Evolutionary conservation across 1,140 invertebrate genomes (phyloP).

Genomic region (Listronotus oregonensis): DNA sequence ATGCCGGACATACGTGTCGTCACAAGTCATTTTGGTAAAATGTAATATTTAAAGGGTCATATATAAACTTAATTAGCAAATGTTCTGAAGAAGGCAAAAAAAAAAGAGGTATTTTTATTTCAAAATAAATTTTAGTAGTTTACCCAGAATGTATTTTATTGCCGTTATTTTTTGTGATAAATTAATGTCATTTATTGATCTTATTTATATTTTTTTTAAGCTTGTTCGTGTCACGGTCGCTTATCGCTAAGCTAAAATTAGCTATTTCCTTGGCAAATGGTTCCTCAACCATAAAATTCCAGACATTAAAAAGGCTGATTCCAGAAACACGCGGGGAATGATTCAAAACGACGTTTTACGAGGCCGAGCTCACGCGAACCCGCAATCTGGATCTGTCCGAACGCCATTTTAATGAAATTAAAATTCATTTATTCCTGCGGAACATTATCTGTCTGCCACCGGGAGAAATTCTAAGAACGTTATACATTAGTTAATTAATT

Average conservation of each 20-base stretch:
- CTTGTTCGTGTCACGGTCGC: not conserved
- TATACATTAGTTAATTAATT: constrained; percentile 50
- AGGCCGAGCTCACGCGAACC: constrained; percentile 45
- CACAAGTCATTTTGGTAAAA: too few species aligned
- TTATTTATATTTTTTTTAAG: too few species aligned
- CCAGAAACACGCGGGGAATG: constrained; percentile 28
- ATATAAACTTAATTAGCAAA: too few species aligned
- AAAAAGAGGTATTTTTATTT: too few species aligned
- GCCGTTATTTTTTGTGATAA: too few species aligned
- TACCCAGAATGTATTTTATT: too few species aligned
- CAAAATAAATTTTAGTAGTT: too few species aligned
- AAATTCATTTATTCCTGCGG: constrained; percentile 52
- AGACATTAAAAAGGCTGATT: constrained; percentile 19
- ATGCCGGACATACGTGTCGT: too few species aligned
- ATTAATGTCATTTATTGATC: too few species aligned
- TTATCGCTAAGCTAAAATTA: constrained; percentile 10
- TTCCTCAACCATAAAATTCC: constrained; percentile 26
- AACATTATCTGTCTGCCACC: constrained; percentile 43
- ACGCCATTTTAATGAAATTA: constrained; percentile 52
- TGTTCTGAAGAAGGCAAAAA: too few species aligned
- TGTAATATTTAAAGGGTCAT: too few species aligned
- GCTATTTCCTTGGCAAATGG: constrained; percentile 25
- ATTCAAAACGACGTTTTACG: constrained; percentile 25
- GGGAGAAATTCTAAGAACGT: constrained; percentile 27
- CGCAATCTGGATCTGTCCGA: constrained; percentile 51